Conservation (phyloP, 2,888 invertebrate genomes). For the Cheiracanthium punctorium region DNA sequence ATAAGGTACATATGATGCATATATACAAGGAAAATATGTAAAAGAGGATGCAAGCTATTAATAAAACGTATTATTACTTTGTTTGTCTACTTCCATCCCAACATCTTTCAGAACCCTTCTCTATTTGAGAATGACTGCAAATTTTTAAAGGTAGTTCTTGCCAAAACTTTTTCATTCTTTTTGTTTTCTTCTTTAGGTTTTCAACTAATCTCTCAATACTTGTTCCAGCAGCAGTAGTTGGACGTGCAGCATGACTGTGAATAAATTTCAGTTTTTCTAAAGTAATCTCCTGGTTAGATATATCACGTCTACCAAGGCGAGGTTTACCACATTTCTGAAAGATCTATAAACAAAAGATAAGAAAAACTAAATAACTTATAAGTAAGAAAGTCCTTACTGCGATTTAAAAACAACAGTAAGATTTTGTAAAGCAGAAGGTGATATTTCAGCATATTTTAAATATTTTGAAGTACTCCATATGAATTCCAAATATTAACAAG, state of each 20-base stretch:
- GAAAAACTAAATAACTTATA: too few species aligned
- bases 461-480: too few species aligned
- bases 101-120: slow-evolving; percentile 79
- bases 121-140: slow-evolving; percentile 81
- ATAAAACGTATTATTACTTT: slow-evolving; percentile 27
- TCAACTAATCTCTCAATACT: slow-evolving; percentile 86
- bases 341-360: too few species aligned
- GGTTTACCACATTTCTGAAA: slow-evolving; percentile 72
- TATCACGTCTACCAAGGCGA: slow-evolving; percentile 73
- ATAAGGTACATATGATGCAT: too few species aligned
- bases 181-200: slow-evolving; percentile 87
- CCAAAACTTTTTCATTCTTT: slow-evolving; percentile 90
- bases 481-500: too few species aligned
- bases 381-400: too few species aligned
- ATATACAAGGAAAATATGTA: background rate
- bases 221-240: slow-evolving; percentile 78
- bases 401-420: too few species aligned
- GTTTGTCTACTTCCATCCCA: slow-evolving; percentile 84
- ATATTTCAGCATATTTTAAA: too few species aligned
- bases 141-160: slow-evolving; percentile 87
- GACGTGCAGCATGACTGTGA: slow-evolving; percentile 69
- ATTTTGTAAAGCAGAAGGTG: too few species aligned
- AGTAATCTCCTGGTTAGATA: slow-evolving; percentile 78
- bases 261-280: slow-evolving; percentile 80
- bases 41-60: background rate